Evolutionary conservation across 1,140 invertebrate genomes (phyloP).

Genomic region (Heterodera carotae): DNA sequence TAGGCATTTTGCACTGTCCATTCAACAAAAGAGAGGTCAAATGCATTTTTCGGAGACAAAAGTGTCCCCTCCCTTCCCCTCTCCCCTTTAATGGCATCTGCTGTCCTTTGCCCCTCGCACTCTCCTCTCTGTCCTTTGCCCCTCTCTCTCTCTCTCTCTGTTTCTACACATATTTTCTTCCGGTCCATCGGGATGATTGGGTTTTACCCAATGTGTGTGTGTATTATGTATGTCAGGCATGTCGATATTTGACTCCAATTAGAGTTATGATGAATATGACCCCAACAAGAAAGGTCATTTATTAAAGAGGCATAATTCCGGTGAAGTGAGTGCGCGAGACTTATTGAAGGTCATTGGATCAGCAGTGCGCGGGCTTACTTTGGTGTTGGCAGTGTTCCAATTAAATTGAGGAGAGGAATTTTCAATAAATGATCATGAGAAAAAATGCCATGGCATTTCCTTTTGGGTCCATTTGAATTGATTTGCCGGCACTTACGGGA

Average conservation of each 20-base stretch:
- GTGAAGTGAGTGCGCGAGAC: too few species aligned
- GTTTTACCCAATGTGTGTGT: too few species aligned
- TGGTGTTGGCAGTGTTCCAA: too few species aligned
- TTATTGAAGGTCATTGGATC: neutral
- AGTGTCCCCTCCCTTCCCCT: neutral
- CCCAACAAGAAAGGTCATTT: neutral
- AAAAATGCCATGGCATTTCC: neutral
- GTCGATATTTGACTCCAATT: neutral
- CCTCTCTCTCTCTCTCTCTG: neutral
- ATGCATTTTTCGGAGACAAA: neutral
- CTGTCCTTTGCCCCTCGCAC: too few species aligned
- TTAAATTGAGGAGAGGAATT: neutral
- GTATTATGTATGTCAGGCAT: too few species aligned
- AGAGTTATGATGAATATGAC: neutral
- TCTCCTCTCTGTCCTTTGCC: neutral
- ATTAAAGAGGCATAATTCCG: neutral
- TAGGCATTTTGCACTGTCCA: neutral
- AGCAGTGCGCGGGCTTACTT: too few species aligned
- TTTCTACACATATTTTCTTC: neutral
- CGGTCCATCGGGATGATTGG: neutral
- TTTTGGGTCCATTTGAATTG: neutral
- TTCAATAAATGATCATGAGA: too few species aligned
- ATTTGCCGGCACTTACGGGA: constrained; percentile 48
- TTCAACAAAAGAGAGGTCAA: neutral
- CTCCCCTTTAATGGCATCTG: too few species aligned